These are phyloP conservation scores for Callyntrura guangdongensis DNA, from an alignment of 2,888 invertebrate genomes.

Conservation along the genomic window DNA sequence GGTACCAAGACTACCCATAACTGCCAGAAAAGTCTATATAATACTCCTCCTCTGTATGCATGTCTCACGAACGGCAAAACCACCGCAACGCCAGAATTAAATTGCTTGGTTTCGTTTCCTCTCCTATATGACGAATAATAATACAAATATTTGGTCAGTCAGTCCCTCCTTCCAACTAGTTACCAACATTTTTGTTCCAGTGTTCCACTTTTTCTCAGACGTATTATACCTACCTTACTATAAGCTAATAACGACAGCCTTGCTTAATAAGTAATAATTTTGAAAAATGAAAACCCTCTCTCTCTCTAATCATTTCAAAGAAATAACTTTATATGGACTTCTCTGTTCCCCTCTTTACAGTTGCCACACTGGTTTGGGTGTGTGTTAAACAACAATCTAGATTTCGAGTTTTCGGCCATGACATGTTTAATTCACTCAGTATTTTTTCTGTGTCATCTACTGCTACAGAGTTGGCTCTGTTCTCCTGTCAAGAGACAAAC, in stretches of 20 bases:
- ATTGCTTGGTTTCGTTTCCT: too few species aligned
- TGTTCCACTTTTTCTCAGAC: conserved; percentile 22
- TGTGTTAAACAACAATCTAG: neutral
- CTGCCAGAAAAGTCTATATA: neutral
- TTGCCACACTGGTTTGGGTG: too few species aligned
- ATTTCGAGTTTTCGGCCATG: conserved; percentile 19
- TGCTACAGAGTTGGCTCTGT: neutral
- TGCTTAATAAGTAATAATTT: conserved; percentile 38
- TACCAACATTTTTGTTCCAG: conserved; percentile 3
- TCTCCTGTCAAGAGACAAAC: neutral
- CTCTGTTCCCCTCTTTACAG: too few species aligned
- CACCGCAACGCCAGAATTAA: neutral
- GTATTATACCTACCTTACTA: neutral
- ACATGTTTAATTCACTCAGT: conserved; percentile 39
- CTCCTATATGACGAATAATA: too few species aligned
- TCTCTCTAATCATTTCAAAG: conserved; percentile 18
- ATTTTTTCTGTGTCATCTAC: conserved; percentile 8
- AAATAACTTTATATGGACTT: neutral
- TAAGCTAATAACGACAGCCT: neutral
- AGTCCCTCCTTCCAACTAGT: neutral
- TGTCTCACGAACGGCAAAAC: conserved; percentile 15
- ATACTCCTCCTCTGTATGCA: neutral
- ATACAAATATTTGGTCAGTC: neutral
- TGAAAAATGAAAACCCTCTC: neutral
- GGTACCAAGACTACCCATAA: neutral